Percentiles rank a stretch among this genome's conserved stretches.
Conservation (phyloP, 2,113 vertebrate species). For the Peromyscus polionotus region DNA sequence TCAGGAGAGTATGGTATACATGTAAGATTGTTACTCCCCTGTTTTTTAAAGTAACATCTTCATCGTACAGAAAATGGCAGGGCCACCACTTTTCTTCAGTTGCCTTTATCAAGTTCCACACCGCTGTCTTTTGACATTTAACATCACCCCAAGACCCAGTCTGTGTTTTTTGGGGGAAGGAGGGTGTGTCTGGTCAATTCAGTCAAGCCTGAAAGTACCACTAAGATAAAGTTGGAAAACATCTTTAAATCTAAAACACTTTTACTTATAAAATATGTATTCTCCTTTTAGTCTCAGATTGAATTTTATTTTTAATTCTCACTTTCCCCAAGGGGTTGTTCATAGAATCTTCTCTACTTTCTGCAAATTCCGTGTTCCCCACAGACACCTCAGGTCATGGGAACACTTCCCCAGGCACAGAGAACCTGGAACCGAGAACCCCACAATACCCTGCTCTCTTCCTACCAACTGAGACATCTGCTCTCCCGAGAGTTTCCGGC, state of each 20-base stretch:
- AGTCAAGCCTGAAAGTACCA: neutral
- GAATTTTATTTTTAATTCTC: slow-evolving; percentile 17
- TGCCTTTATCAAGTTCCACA: neutral
- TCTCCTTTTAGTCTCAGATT: neutral
- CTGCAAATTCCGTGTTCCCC: neutral
- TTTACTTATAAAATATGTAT: neutral
- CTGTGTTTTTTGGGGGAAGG: neutral
- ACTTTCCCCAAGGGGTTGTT: neutral
- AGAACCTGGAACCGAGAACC: neutral
- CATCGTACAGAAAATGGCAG: neutral
- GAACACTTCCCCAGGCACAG: neutral
- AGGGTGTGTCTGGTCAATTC: neutral
- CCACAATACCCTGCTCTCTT: neutral
- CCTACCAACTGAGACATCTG: neutral
- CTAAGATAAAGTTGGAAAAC: neutral
- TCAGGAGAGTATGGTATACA: neutral
- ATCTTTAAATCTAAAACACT: neutral
- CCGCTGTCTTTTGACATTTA: neutral
- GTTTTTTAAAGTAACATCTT: neutral
- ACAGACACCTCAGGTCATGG: neutral
- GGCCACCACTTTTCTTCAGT: neutral
- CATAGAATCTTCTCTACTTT: neutral
- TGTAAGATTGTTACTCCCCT: neutral
- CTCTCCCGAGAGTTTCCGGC: neutral
- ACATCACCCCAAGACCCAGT: neutral